Base-by-base conservation (phyloP, 2,888 invertebrate genomes). In the Phasia obesa region DNA sequence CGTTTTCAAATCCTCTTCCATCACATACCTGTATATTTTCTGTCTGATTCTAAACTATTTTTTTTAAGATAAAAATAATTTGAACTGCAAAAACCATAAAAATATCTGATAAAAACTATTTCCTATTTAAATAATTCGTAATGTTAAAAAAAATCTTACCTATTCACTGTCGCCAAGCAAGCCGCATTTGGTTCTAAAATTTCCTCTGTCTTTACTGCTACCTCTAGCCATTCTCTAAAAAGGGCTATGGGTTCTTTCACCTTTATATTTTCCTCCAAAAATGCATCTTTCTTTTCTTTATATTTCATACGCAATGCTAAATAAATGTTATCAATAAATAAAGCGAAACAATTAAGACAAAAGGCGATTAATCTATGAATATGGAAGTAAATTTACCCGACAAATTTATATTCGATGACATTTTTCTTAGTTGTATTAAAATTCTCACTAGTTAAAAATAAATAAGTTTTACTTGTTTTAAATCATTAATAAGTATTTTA, bases 151-250 rank as follows among this genome's bases (percentile, higher is more conserved):
- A 42, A 6, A 7, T 60, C 91, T 91, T 93, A 97, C 97, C 94
- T 96, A 31, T 95, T 94, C 3, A 96, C 95, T 27, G 98, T 98
- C 13, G 97, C 96, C 75, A 99, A 91, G 86, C 97, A 95, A 94
- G 98, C 96, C 1, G 98, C 98, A 93, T 98, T 99, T 0, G 98
- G 95, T 90, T 99, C 98, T 7, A 94, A 89, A 77, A 98, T 95
- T 87, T 94, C 94, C 65, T 94, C 94, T 31, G 93, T 94, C 19
- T 93, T 91, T 81, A 94, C 93, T 0, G 97, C 97, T 86, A 95
- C 93, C 67, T 96, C 93, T 90, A 98, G 95, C 98, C 98, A 99
- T 82, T 93, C 92, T 86, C 95, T 93, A 89, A 99, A 98, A 88
- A 98, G 94, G 17, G 93, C 93, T 87, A 97, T 93, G 0, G 98